Base-by-base conservation (phyloP, 1,140 invertebrate species). In the Drosophila mauritiana region DNA sequence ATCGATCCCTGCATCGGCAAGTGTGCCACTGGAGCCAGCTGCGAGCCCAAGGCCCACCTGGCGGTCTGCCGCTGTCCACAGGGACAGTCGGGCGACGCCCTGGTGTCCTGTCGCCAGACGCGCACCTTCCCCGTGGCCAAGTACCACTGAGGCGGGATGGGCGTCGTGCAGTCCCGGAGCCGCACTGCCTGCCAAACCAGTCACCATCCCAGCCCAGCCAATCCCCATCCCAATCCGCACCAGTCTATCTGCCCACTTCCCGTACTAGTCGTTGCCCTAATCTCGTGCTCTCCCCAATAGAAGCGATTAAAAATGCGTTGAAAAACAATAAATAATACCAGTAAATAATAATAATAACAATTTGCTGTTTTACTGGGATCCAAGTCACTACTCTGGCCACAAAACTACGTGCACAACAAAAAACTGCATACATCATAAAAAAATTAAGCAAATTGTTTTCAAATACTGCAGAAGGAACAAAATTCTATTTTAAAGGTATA, bases 31-130 rank as follows among this genome's bases (percentile, higher is more conserved):
- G 95, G 95, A 2, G 91, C 91, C 72, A 88, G 73, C 36, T 92
- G 91, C 34, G 91, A 92, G 45, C 78, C 91, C 5, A 92, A 92
- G 64, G 51, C 74, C 56, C 97, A 98, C 89, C 94, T 97, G 46
- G 96, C 97, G 2, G 96, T 97, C 12, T 98, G 97, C 91, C 96
- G 96, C 1, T 98, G 97, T 85, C 95, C 96, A 0, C 93, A 95
- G 36, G 97, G 97, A 53, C 95, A 94, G 73, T 93, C 95, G n/a
- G 96, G 96, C 7, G 95, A 97, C 92, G 96, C 96, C 3, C 88
- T 96, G 4, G 78, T 92, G 31, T 85, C 86, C 17, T 93, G 92
- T 63, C 84, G 85, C 43, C 81, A 84, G 67, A 84, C 90, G 6
- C 85, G 92, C 74, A 80, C 62, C 51, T 92, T 89, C 64, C 84